These are phyloP conservation scores for Megalurothrips usitatus DNA, from an alignment of 2,888 invertebrate species.

Conservation along the genomic window DNA sequence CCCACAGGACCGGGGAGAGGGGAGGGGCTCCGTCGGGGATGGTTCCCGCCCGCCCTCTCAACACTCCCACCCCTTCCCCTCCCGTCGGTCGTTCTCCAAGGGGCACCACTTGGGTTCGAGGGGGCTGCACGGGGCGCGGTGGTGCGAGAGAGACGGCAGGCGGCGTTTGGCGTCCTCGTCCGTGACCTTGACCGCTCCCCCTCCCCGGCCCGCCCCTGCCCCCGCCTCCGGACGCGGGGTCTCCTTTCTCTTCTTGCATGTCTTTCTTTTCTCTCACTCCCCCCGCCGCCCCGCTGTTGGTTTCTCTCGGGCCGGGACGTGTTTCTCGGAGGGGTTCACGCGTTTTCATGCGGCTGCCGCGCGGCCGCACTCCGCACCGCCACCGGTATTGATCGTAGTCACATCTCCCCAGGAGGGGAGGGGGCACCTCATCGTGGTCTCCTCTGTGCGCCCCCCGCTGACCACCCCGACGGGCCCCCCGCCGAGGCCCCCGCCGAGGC, in stretches of 20 bases:
- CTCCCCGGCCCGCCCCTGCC: background rate
- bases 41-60: background rate
- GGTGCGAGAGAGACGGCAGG: background rate
- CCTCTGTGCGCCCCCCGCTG: background rate
- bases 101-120: background rate
- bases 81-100: background rate
- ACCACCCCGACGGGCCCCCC: constrained; percentile 28
- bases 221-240: background rate
- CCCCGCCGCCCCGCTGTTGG: background rate
- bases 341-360: background rate
- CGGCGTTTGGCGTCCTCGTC: background rate
- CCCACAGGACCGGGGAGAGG: background rate
- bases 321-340: too few relatives aligned
- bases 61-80: too few relatives aligned
- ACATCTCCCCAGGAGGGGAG: background rate
- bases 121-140: background rate
- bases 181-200: constrained; percentile 7
- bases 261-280: background rate
- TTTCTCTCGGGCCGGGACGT: too few relatives aligned
- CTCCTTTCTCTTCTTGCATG: background rate
- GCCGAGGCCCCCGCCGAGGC: constrained; percentile 21
- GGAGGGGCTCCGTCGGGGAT: background rate
- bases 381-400: constrained; percentile 13
- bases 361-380: background rate
- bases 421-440: too few relatives aligned